These are phyloP conservation scores for Todiramphus chloris DNA, from an alignment of 2,113 vertebrate genomes.

Conservation along the genomic window DNA sequence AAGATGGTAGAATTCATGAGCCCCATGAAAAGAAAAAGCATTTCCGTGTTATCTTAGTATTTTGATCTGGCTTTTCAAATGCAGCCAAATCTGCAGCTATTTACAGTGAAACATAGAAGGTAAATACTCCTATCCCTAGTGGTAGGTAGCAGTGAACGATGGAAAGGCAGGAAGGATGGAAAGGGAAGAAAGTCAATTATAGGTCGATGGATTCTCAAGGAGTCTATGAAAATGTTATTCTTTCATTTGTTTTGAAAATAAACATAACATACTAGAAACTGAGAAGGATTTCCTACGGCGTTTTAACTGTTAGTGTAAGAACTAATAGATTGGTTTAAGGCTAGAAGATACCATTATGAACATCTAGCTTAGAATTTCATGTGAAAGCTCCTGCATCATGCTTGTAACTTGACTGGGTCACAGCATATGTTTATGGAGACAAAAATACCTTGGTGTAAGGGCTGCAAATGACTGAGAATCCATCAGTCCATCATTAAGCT, in stretches of 20 bases:
- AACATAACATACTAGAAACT: neutral
- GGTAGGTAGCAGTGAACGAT: neutral
- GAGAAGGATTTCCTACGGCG: neutral
- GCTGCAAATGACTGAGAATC: neutral
- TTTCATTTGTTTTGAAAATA: slow-evolving; percentile 45
- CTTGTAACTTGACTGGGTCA: neutral
- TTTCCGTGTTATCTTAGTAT: neutral
- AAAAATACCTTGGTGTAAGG: neutral
- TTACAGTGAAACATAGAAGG: neutral
- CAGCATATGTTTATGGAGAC: neutral
- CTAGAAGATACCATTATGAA: neutral
- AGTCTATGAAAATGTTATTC: neutral
- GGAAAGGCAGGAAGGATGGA: neutral
- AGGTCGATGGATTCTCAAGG: neutral
- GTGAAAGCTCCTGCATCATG: neutral
- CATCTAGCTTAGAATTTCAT: neutral
- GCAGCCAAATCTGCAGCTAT: neutral
- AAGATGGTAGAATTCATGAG: neutral
- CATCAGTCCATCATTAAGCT: neutral
- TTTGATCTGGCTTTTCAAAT: neutral
- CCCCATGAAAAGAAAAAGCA: neutral
- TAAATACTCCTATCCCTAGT: neutral
- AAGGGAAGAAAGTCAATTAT: neutral
- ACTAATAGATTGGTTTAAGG: neutral
- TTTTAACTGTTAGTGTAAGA: neutral